Evolutionary conservation across 2,113 vertebrate genomes (phyloP).

Genomic region (Jaculus jaculus): DNA sequence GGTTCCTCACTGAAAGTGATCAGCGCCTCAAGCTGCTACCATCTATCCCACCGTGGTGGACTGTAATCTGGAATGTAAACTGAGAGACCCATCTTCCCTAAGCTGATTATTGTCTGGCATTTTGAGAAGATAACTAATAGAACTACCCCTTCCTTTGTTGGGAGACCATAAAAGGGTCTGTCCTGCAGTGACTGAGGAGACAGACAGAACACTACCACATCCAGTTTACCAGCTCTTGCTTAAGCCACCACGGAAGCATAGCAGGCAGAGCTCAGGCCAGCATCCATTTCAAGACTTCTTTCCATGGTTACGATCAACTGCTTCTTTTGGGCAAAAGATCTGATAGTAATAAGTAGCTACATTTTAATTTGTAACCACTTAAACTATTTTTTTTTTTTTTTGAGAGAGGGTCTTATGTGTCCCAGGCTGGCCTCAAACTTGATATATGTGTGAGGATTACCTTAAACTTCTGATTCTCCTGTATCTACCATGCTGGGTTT

Average conservation of each 20-base stretch:
- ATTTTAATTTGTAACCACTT: slow-evolving; percentile 35
- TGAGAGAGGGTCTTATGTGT: not conserved
- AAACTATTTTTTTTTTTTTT: not conserved
- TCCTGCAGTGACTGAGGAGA: rapidly evolving
- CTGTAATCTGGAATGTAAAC: too few species aligned
- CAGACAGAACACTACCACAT: not conserved
- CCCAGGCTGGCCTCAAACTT: not conserved
- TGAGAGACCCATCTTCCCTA: too few species aligned
- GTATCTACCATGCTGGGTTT: not conserved
- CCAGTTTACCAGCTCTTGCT: not conserved
- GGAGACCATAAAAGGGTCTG: too few species aligned
- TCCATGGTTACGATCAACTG: not conserved
- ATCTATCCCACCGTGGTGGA: too few species aligned
- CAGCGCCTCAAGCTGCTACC: too few species aligned
- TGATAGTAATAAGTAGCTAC: not conserved
- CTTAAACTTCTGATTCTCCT: not conserved
- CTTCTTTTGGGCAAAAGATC: not conserved
- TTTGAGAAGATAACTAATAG: too few species aligned
- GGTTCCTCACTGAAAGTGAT: too few species aligned
- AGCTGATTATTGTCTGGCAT: too few species aligned
- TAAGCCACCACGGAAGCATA: not conserved
- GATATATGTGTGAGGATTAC: too few species aligned
- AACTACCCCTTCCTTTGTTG: not conserved
- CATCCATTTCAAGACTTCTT: not conserved
- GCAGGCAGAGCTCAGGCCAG: not conserved